Evolutionary conservation across 2,888 invertebrate species (phyloP), one percentile per base, ranked within the genome.

Genomic region (Geotrupes spiniger): DNA sequence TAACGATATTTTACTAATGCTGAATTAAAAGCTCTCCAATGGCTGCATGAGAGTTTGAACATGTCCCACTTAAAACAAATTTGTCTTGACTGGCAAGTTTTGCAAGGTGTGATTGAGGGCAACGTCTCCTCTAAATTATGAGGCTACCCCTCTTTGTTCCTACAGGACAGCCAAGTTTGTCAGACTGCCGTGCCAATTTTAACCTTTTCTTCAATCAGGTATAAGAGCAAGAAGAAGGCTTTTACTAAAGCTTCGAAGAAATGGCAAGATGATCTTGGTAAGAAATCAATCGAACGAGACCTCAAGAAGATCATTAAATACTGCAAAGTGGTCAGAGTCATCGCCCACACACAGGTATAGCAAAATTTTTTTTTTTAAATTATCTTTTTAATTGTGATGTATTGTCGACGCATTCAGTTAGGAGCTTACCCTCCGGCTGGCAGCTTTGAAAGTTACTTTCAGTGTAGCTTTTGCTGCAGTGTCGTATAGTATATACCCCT

Each of bases 161-260:
- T 65, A 56, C 63, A 63, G 62, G 54, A 25, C 25, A 12, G 33
- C n/a, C 41, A 17, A 40, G 29, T 38, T 29, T 26, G 3, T 12
- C 27, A 14, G 40, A 12, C n/a, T n/a, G 26, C 15, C 4, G 27
- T 39, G 15, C 37, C 8, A 25, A 14, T 37, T 31, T 41, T 15
- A 36, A 31, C 16, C 31, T 42, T 29, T 42, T 39, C 29, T 41
- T 27, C 15, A 11, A 42, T 56, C 74, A 99, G 99, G 99, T 97
- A 95, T 81, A 92, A 94, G 79, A 93, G 94, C 76, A 96, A 99
- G 87, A 99, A 97, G 92, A 98, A 97, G 93, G 99, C 99, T 57
- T 99, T 98, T 79, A 92, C 94, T 60, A 98, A 98, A 78, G 85
- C 93, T 54, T 89, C 92, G 72, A 97, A 97, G 80, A 99, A 98